A percentile compares a stretch with the other conserved stretches of the same genome.
Evolutionary conservation across 2,888 invertebrate species (phyloP).

Genomic region (Petrophora chlorosata): DNA sequence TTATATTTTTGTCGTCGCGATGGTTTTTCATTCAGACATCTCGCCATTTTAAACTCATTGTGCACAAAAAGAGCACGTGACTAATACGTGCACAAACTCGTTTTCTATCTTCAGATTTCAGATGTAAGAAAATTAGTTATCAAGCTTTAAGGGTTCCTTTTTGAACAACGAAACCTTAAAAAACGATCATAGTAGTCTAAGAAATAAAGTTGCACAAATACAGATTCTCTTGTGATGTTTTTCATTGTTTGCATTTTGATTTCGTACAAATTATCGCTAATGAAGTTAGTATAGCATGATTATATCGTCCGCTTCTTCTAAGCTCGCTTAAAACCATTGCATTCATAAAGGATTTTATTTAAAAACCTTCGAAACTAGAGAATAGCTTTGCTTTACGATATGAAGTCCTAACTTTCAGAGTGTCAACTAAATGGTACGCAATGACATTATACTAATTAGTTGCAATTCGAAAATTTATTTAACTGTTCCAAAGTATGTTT

Average conservation of each 20-base stretch:
- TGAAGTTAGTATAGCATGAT: conserved; percentile 22
- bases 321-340: not conserved
- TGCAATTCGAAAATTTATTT: no score
- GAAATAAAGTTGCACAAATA: conserved; percentile 6
- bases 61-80: conserved; percentile 20
- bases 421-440: no score
- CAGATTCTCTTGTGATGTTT: not conserved
- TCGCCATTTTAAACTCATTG: conserved; percentile 2
- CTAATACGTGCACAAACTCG: conserved; percentile 25
- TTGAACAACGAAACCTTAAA: no score
- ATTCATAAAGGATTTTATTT: no score
- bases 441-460: no score
- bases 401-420: no score
- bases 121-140: conserved; percentile 28
- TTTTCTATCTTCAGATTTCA: conserved; percentile 35
- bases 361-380: no score
- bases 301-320: conserved; percentile 11
- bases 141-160: no score
- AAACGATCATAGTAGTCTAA: conserved; percentile 16
- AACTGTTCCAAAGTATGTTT: no score
- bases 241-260: not conserved
- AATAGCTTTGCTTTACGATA: no score
- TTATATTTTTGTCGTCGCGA: conserved; percentile 13
- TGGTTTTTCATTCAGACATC: not conserved
- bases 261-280: conserved; percentile 1